phyloP scores from a whole-genome alignment of 53 echinoderm and acorn worm species.

The Holothuria leucospilota region DNA sequence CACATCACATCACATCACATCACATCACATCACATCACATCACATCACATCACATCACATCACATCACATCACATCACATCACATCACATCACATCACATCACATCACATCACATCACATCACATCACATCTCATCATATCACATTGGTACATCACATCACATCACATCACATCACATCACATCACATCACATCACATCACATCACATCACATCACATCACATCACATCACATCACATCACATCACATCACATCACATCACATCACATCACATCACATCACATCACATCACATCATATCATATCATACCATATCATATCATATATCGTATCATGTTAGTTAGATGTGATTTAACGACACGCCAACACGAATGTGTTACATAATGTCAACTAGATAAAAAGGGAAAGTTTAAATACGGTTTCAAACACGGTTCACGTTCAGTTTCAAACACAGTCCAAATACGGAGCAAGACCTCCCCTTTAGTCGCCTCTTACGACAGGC shows the following conservation, averaged over 20 bases:
- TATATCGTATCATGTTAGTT: no score
- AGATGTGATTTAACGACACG: no score
- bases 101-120: conserved; percentile 41
- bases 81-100: conserved; percentile 52
- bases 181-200: conserved; percentile 27
- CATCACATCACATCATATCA: conserved; percentile 17
- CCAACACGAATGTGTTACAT: no score
- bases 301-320: no score
- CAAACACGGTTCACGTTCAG: no score
- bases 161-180: conserved; percentile 40
- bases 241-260: conserved; percentile 54
- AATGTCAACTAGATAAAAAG: no score
- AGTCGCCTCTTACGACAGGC: no score
- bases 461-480: not conserved
- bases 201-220: conserved; percentile 42
- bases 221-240: conserved; percentile 45
- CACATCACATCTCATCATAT: conserved; percentile 56
- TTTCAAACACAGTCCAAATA: no score
- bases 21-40: no score
- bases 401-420: no score
- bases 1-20: no score
- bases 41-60: no score
- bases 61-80: conserved; percentile 33
- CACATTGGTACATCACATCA: conserved; percentile 49
- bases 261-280: conserved; percentile 32